Conservation (phyloP, 2,797 vertebrate species). For the Sebastiscus tertius region DNA sequence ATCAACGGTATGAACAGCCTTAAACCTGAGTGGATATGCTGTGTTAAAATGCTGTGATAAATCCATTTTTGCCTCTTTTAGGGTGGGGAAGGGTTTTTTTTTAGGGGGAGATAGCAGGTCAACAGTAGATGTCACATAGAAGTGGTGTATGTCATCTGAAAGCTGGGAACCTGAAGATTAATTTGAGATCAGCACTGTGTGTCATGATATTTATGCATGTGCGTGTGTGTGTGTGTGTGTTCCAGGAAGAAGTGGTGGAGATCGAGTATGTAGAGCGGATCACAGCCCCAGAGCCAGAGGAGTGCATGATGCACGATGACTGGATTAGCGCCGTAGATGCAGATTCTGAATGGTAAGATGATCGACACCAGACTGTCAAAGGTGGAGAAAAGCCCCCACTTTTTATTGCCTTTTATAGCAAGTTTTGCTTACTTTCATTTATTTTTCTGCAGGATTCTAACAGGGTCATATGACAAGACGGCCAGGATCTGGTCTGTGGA, state of each 20-base stretch:
- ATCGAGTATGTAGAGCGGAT: conserved; percentile 95
- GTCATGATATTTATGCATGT: not conserved
- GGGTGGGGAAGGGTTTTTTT: no score
- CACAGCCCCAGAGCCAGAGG: conserved; percentile 93
- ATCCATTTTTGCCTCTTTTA: no score
- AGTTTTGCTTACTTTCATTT: not conserved
- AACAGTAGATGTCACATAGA: no score
- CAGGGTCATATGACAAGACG: conserved; percentile 95
- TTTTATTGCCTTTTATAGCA: no score
- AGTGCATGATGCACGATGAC: conserved; percentile 97
- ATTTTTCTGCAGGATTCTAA: conserved; percentile 88
- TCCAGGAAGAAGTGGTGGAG: conserved; percentile 97
- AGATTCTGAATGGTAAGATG: conserved; percentile 89
- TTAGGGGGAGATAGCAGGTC: no score
- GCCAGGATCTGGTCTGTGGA: conserved; percentile 94
- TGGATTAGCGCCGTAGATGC: conserved; percentile 95
- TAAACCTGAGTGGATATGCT: not conserved
- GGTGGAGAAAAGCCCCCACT: no score
- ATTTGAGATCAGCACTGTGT: no score
- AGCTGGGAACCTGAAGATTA: no score
- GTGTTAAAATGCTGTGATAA: no score
- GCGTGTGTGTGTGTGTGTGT: conserved; percentile 42
- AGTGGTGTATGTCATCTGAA: no score
- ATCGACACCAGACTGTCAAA: no score
- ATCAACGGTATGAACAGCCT: conserved; percentile 85